Evolutionary conservation across 2,113 vertebrate species (phyloP).

Genomic region (Danionella cerebrum): DNA sequence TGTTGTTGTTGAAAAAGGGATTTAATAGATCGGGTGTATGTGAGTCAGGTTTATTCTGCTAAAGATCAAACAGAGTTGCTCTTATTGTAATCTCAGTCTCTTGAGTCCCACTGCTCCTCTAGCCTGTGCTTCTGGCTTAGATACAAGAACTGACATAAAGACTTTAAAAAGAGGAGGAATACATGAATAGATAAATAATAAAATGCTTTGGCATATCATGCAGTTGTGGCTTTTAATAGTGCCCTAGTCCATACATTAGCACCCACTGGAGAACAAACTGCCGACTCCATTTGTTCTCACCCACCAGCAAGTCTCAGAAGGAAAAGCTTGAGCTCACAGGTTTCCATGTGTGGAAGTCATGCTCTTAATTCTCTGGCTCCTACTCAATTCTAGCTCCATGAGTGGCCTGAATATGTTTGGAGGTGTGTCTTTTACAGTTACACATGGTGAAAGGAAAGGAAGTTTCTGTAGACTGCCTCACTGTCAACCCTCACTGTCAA

Average conservation of each 20-base stretch:
- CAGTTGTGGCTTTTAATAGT: constrained; percentile 36
- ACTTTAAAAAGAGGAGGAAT: constrained; percentile 33
- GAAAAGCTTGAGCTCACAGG: constrained; percentile 30
- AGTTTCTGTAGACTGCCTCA: too few relatives aligned
- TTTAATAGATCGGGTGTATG: constrained; percentile 13
- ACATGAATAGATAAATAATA: constrained; percentile 36
- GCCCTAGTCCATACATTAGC: constrained; percentile 41
- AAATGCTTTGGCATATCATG: constrained; percentile 33
- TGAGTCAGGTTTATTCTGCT: constrained; percentile 24
- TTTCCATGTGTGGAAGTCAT: constrained; percentile 28
- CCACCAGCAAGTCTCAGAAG: constrained; percentile 32
- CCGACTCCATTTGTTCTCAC: constrained; percentile 38
- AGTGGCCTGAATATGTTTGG: constrained; percentile 1
- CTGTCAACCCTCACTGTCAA: too few relatives aligned
- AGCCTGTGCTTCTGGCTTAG: constrained; percentile 19
- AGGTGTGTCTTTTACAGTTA: neutral
- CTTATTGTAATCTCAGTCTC: constrained; percentile 27
- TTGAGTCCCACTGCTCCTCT: constrained; percentile 18
- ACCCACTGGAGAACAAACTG: constrained; percentile 39
- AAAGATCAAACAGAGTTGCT: constrained; percentile 25
- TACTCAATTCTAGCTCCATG: constrained; percentile 16
- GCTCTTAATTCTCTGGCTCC: constrained; percentile 26
- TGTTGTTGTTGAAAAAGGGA: neutral
- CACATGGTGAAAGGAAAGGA: too few relatives aligned
- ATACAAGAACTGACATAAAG: constrained; percentile 34